Conservation (phyloP, 2,888 invertebrate genomes). For the Herminia tarsipennalis region DNA sequence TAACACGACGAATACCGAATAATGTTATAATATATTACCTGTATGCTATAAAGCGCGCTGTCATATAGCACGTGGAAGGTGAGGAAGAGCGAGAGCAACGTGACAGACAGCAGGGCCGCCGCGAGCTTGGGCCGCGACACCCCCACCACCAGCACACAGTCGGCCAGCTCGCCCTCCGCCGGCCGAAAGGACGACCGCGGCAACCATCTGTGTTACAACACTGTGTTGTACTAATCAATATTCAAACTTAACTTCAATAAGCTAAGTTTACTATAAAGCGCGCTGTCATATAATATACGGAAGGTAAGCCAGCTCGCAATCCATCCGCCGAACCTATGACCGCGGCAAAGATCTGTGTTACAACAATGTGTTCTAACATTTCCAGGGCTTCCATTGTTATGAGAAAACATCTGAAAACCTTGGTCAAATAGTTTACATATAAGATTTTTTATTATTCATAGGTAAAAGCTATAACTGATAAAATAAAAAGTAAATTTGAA, state of each 20-base stretch:
- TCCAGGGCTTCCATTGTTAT: too few relatives aligned
- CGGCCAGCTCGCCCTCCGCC: constrained; percentile 93
- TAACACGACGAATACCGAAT: too few relatives aligned
- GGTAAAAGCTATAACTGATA: too few relatives aligned
- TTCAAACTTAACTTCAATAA: too few relatives aligned
- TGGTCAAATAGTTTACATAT: too few relatives aligned
- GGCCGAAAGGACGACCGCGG: constrained; percentile 93
- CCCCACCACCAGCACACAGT: constrained; percentile 93
- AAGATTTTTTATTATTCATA: too few relatives aligned
- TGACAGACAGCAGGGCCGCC: constrained; percentile 91
- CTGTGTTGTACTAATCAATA: not conserved
- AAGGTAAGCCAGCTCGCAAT: constrained; percentile 94
- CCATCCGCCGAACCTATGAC: constrained; percentile 92
- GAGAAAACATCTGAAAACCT: too few relatives aligned
- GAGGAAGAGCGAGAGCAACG: constrained; percentile 92
- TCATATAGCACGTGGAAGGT: constrained; percentile 95
- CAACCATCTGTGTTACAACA: constrained; percentile 89
- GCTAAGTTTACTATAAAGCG: constrained; percentile 92
- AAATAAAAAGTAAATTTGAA: too few relatives aligned
- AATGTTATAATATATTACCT: too few relatives aligned
- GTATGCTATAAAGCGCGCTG: constrained; percentile 93
- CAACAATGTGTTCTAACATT: constrained; percentile 39
- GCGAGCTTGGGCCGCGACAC: constrained; percentile 94
- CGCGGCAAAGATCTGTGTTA: constrained; percentile 92
- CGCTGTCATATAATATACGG: constrained; percentile 94